phyloP scores from a whole-genome alignment of 1,140 invertebrate genomes.

The Caenorhabditis tropicalis region DNA sequence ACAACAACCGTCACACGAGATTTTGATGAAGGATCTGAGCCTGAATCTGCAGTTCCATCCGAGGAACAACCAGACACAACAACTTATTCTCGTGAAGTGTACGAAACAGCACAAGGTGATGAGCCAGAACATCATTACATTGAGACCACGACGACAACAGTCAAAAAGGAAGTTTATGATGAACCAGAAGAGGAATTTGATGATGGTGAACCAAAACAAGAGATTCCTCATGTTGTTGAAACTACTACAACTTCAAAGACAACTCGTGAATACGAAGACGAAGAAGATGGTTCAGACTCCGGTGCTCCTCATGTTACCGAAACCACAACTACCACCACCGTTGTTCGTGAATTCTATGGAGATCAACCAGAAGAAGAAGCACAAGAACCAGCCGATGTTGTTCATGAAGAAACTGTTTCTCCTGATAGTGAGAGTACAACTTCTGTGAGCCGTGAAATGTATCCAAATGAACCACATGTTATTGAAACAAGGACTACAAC shows the following conservation, averaged over 20 bases:
- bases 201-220: constrained; percentile 3
- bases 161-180: background rate
- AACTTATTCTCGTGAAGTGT: background rate
- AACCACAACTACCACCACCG: constrained; percentile 1
- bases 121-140: background rate
- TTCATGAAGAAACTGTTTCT: background rate
- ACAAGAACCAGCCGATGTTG: background rate
- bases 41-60: background rate
- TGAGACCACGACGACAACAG: background rate
- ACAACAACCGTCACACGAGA: background rate
- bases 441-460: constrained; percentile 9
- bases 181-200: background rate
- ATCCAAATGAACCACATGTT: background rate
- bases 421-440: background rate
- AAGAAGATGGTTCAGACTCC: background rate
- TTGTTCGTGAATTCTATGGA: constrained; percentile 3
- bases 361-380: background rate
- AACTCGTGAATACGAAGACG: background rate
- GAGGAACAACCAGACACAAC: background rate
- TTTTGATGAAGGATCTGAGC: background rate
- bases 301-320: background rate
- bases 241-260: background rate
- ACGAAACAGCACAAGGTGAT: background rate
- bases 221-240: constrained; percentile 5
- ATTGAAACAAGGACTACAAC: constrained; percentile 33